A percentile compares a stretch with the other conserved stretches of the same genome.
phyloP scores from a whole-genome alignment of 2,797 vertebrate species.

The Helarctos malayanus region DNA sequence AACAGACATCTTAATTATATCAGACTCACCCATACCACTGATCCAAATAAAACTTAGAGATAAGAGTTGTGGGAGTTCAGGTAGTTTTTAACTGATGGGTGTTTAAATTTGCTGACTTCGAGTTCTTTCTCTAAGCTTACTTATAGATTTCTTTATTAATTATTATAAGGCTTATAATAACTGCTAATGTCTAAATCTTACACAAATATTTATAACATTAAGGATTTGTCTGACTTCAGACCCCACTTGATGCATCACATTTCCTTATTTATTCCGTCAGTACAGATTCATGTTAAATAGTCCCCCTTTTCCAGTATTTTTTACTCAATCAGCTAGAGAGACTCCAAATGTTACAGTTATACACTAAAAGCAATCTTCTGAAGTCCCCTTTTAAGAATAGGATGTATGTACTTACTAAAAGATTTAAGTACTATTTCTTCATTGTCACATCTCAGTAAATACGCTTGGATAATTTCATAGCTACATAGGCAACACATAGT shows the following conservation, averaged over 20 bases:
- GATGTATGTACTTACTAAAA: background rate
- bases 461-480: conserved; percentile 29
- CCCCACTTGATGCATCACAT: background rate
- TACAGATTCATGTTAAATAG: background rate
- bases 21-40: background rate
- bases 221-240: background rate
- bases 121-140: background rate
- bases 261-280: background rate
- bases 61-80: background rate
- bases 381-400: background rate
- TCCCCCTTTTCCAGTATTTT: background rate
- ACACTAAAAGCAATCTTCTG: background rate
- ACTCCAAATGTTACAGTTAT: background rate
- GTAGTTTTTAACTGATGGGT: background rate
- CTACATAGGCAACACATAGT: background rate
- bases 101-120: background rate
- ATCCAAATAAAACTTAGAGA: background rate
- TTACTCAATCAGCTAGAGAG: background rate
- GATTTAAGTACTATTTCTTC: background rate
- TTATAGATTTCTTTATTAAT: background rate
- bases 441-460: background rate
- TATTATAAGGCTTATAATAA: conserved; percentile 6
- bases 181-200: background rate
- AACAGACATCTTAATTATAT: background rate
- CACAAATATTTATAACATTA: background rate